Evolutionary conservation across 1,140 invertebrate species (phyloP).

Genomic region (Batillaria attramentaria): DNA sequence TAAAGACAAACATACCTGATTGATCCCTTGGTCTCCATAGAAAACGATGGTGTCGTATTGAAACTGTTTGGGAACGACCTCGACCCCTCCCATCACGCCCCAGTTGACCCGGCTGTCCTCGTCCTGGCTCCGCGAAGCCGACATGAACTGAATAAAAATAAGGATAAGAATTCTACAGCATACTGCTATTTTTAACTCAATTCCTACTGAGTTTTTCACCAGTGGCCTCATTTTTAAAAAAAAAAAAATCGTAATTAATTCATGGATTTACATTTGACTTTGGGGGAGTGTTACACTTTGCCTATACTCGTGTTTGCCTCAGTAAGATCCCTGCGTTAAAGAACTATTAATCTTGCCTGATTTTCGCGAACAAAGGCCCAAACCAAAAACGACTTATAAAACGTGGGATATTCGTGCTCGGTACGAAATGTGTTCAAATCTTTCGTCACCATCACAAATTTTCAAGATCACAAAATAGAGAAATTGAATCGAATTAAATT

Average conservation of each 20-base stretch:
- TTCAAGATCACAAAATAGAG: too few relatives aligned
- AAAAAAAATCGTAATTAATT: background rate
- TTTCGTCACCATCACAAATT: too few relatives aligned
- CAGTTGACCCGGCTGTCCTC: constrained; percentile 38
- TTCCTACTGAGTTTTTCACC: background rate
- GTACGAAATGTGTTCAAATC: too few relatives aligned
- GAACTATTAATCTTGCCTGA: too few relatives aligned
- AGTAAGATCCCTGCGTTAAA: background rate
- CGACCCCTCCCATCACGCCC: constrained; percentile 62
- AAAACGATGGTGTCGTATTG: constrained; percentile 49
- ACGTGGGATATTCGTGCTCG: too few relatives aligned
- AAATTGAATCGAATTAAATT: too few relatives aligned
- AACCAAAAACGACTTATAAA: too few relatives aligned
- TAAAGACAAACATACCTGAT: too few relatives aligned
- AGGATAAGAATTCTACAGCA: background rate
- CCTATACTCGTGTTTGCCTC: background rate
- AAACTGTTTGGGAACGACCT: constrained; percentile 52
- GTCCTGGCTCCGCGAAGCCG: constrained; percentile 44
- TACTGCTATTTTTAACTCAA: background rate
- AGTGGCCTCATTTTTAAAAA: background rate
- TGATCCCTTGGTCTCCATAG: constrained; percentile 51
- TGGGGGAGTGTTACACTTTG: background rate
- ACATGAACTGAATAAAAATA: constrained; percentile 45
- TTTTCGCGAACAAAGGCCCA: too few relatives aligned
- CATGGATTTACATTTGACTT: background rate